Percentiles rank a stretch among this genome's conserved stretches.
These are phyloP conservation scores for Latrodectus elegans DNA, from an alignment of 2,888 invertebrate genomes.

Conservation along the genomic window DNA sequence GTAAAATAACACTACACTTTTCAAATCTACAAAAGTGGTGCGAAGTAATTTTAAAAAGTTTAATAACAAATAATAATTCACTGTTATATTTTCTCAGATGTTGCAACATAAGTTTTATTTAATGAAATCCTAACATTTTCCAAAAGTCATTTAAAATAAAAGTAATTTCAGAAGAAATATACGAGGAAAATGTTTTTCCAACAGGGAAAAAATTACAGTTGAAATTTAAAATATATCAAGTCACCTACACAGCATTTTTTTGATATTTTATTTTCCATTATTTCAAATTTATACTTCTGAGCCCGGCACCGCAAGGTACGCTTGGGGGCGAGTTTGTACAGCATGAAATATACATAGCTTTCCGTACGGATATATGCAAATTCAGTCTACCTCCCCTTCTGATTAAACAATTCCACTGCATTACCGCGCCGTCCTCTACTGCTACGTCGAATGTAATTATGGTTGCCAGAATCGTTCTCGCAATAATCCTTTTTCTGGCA, in stretches of 20 bases:
- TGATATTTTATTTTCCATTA: slow-evolving; percentile 32
- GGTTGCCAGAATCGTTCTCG: slow-evolving; percentile 31
- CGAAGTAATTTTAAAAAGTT: too few relatives aligned
- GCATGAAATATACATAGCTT: slow-evolving; percentile 30
- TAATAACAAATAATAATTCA: too few relatives aligned
- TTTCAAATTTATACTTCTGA: slow-evolving; percentile 40
- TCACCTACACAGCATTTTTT: background rate
- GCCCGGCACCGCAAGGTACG: slow-evolving; percentile 12
- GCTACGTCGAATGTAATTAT: slow-evolving; percentile 31
- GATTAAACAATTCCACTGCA: slow-evolving; percentile 42
- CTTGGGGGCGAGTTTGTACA: background rate
- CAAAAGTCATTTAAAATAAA: too few relatives aligned
- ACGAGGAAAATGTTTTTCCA: too few relatives aligned
- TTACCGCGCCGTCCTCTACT: background rate
- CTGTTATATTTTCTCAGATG: too few relatives aligned
- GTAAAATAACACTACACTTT: too few relatives aligned
- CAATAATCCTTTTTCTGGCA: slow-evolving; percentile 56
- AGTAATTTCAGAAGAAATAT: too few relatives aligned
- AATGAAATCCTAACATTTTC: too few relatives aligned
- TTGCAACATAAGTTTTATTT: too few relatives aligned
- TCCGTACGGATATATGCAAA: slow-evolving; percentile 41
- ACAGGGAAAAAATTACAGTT: background rate
- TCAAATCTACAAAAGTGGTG: too few relatives aligned
- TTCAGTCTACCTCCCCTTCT: slow-evolving; percentile 33
- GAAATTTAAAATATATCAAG: background rate